Conservation (phyloP, 2,888 invertebrate genomes). For the Sesia apiformis region DNA sequence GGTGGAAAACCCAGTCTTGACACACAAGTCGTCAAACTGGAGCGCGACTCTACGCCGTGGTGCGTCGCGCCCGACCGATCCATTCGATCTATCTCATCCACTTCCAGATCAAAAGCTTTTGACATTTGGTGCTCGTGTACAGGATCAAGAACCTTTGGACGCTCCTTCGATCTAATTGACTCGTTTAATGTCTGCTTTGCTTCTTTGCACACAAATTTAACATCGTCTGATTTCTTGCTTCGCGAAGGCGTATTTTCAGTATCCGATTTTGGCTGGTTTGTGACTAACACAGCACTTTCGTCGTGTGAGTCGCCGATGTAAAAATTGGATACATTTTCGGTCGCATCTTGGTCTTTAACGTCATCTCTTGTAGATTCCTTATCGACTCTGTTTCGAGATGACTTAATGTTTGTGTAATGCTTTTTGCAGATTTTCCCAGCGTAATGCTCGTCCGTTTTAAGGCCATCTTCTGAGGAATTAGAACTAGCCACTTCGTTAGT, state of each 20-base stretch:
- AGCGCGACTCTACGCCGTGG: slow-evolving; percentile 41
- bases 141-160: slow-evolving; percentile 30
- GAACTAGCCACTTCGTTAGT: slow-evolving; percentile 30
- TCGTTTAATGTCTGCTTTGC: slow-evolving; percentile 56
- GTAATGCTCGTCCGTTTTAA: slow-evolving; percentile 8
- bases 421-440: slow-evolving; percentile 43
- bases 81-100: slow-evolving; percentile 30
- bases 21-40: slow-evolving; percentile 24
- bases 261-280: slow-evolving; percentile 5
- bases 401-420: slow-evolving; percentile 57
- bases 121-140: slow-evolving; percentile 32
- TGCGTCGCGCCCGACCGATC: slow-evolving; percentile 56
- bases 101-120: slow-evolving; percentile 21
- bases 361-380: slow-evolving; percentile 32
- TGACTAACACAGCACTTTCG: slow-evolving; percentile 10
- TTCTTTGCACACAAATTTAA: slow-evolving; percentile 34
- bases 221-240: not conserved
- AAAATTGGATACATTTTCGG: slow-evolving; percentile 34
- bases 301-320: slow-evolving; percentile 42
- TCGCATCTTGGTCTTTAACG: slow-evolving; percentile 48
- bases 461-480: slow-evolving; percentile 22
- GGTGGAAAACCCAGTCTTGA: slow-evolving; percentile 33
- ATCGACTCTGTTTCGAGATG: slow-evolving; percentile 31
- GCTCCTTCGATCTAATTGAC: slow-evolving; percentile 39
- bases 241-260: not conserved